Evolutionary conservation across 2,888 invertebrate genomes (phyloP).

Genomic region (Exephanes ischioxanthus): DNA sequence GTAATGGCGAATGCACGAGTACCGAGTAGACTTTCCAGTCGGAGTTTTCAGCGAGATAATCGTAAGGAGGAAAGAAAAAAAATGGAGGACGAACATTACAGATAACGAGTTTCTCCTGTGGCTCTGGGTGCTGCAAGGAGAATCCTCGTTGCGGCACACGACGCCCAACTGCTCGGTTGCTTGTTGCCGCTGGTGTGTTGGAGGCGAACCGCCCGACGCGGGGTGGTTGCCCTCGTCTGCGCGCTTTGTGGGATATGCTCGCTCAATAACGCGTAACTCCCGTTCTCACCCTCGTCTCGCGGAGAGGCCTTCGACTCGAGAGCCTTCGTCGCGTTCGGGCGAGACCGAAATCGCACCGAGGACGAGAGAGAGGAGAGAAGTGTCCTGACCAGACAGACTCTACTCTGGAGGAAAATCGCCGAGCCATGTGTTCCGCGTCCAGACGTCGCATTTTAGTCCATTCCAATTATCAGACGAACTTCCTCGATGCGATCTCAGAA

Average conservation of each 20-base stretch:
- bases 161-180: conserved; percentile 48
- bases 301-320: conserved; percentile 23
- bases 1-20: not conserved
- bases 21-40: not conserved
- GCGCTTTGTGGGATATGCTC: conserved; percentile 84
- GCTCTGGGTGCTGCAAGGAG: not conserved
- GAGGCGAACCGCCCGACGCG: conserved; percentile 70
- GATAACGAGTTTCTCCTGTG: conserved; percentile 7
- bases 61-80: not conserved
- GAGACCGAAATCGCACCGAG: conserved; percentile 10
- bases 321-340: conserved; percentile 30
- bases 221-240: conserved; percentile 85
- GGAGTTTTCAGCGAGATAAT: not conserved
- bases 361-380: not conserved
- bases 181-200: conserved; percentile 40
- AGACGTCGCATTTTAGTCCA: not conserved
- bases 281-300: conserved; percentile 71
- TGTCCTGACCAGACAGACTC: conserved; percentile 11
- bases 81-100: not conserved
- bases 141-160: conserved; percentile 19
- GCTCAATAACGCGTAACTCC: conserved; percentile 84
- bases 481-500: not conserved
- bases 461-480: conserved; percentile 4
- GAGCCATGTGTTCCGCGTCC: not conserved
- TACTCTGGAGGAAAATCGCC: not conserved